Evolutionary conservation across 2,113 vertebrate genomes (phyloP), one percentile per base, ranked within the genome.

Genomic region (Corydoras sp.): DNA sequence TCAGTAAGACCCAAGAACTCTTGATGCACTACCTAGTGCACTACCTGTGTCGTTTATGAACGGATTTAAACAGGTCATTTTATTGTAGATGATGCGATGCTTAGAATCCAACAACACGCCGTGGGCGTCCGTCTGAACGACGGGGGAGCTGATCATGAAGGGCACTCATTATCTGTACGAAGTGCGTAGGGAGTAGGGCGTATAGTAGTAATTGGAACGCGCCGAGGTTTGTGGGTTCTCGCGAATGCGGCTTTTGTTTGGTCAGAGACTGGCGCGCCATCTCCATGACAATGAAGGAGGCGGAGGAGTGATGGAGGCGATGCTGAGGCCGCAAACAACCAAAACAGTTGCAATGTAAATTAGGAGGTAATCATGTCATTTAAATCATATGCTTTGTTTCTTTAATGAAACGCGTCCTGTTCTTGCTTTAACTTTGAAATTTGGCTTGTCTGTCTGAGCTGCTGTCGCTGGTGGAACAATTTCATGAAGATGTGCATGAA

Each of bases 241-340:
- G 32, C 11, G 51, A 77, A 77, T 69, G 72, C 64, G 11, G 60
- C 72, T 75, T 75, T 80, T 80, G 79, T 80, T 77, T 60, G 43
- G 9, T 18, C 48, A 51, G 75, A 69, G 72, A 51, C 30, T 61
- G 65, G 65, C 72, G 65, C 71, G 58, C 72, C 67, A 51, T 80
- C 72, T 75, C 78, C 65, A 71, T 70, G 63, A 70, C 59, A 63
- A 79, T 69, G 67, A 65, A 55, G 68, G 70, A 72, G 75, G 49
- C 14, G 64, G 55, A 64, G 58, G 48, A 48, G 43, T 48, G 61
- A 62, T 60, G 64, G 62, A 69, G 60, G 43, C 11, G 43, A 63
- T 49, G 76, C 54, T 43, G 43, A 62, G 48, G 10, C 48, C 24
- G 32, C 58, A 9, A 49, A 12, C 31, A 60, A 69, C n/a, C 31